Evolutionary conservation across 2,888 invertebrate genomes (phyloP).

Genomic region (Polia nebulosa): DNA sequence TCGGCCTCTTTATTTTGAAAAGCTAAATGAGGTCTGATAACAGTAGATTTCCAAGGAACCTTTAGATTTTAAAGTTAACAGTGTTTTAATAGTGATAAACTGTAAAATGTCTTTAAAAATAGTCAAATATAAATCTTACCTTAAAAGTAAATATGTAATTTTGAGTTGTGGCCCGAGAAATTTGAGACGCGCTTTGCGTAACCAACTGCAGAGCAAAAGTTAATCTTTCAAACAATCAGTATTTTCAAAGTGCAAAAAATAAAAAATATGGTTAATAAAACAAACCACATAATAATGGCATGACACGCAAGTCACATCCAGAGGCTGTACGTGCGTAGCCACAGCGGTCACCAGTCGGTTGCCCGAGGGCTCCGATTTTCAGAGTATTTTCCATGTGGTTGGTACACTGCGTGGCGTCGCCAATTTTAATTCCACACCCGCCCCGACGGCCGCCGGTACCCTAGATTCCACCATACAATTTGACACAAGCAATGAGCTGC

Average conservation of each 20-base stretch:
- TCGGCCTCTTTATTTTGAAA: not conserved
- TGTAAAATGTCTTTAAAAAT: not conserved
- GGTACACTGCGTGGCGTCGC: slow-evolving; percentile 53
- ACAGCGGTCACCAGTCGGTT: slow-evolving; percentile 48
- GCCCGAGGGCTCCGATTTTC: slow-evolving; percentile 65
- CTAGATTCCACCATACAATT: slow-evolving; percentile 67
- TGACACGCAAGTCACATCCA: slow-evolving; percentile 42
- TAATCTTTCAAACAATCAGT: no score
- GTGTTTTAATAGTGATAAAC: not conserved
- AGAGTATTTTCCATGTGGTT: slow-evolving; percentile 65
- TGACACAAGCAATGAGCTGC: slow-evolving; percentile 69
- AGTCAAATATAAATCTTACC: not conserved
- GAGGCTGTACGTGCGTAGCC: slow-evolving; percentile 24
- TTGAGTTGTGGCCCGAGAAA: not conserved
- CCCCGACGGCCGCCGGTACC: slow-evolving; percentile 56
- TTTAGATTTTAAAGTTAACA: not conserved
- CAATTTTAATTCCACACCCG: slow-evolving; percentile 67
- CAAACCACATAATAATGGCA: slow-evolving; percentile 18
- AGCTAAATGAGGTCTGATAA: no score
- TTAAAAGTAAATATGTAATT: not conserved
- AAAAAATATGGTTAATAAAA: not conserved
- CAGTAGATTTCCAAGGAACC: no score
- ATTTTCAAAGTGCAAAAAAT: not conserved
- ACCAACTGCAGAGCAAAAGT: no score
- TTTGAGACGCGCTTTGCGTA: not conserved